Percentiles rank a stretch among this genome's conserved stretches.
phyloP scores from a whole-genome alignment of 1,140 invertebrate species.

The Anadara kagoshimensis region DNA sequence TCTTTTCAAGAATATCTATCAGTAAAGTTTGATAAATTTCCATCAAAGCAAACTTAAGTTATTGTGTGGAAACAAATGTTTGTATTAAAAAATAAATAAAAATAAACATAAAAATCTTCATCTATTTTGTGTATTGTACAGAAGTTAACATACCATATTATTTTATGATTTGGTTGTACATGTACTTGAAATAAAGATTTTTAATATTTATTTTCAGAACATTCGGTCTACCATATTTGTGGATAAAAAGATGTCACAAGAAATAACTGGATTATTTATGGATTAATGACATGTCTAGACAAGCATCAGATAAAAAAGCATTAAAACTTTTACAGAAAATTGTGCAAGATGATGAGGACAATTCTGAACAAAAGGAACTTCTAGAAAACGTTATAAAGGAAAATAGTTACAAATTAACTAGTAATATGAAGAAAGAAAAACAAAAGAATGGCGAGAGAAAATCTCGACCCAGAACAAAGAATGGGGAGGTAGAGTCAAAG shows the following conservation, averaged over 20 bases:
- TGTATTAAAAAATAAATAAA: no score
- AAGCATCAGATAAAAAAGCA: constrained; percentile 14
- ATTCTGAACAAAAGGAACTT: constrained; percentile 15
- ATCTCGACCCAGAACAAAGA: constrained; percentile 14
- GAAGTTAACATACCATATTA: no score
- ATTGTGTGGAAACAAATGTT: no score
- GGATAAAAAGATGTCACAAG: not conserved
- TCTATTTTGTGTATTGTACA: no score
- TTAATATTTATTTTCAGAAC: no score
- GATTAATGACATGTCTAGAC: constrained; percentile 9
- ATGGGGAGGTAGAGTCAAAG: not conserved
- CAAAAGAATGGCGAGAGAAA: constrained; percentile 5
- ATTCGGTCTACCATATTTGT: no score
- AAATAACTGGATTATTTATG: not conserved
- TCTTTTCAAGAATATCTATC: no score
- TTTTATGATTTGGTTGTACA: no score
- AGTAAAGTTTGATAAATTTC: no score
- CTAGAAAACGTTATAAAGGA: constrained; percentile 31
- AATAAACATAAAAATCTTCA: no score
- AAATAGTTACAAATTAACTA: constrained; percentile 10
- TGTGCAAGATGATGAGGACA: constrained; percentile 17
- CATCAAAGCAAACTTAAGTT: no score
- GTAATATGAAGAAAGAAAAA: constrained; percentile 14
- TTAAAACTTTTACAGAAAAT: constrained; percentile 33
- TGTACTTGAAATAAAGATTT: no score